Percentiles rank a stretch among this genome's conserved stretches.
Evolutionary conservation across 2,113 vertebrate genomes (phyloP).

Genomic region (Sinocyclocheilus grahami): DNA sequence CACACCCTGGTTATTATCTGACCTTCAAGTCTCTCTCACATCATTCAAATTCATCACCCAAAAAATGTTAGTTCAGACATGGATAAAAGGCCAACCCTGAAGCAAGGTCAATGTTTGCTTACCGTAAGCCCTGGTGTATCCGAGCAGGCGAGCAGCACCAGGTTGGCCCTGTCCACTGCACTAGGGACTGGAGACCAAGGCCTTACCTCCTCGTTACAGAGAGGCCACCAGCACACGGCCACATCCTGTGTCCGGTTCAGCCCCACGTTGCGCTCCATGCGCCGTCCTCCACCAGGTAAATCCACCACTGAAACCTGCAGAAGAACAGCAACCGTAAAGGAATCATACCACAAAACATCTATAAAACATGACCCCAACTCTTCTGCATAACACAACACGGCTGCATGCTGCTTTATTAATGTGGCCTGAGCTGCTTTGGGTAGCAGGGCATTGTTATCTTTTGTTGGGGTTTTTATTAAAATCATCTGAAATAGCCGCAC

Average conservation of each 20-base stretch:
- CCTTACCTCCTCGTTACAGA: slow-evolving; percentile 79
- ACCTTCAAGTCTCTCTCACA: slow-evolving; percentile 14
- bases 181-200: slow-evolving; percentile 85
- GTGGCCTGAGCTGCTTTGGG: neutral
- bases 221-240: slow-evolving; percentile 89
- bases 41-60: slow-evolving; percentile 3
- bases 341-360: neutral
- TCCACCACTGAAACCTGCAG: slow-evolving; percentile 84
- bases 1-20: slow-evolving; percentile 53
- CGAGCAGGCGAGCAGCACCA: slow-evolving; percentile 82
- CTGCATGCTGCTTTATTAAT: neutral
- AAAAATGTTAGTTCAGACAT: neutral
- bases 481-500: slow-evolving; percentile 21
- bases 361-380: slow-evolving; percentile 22
- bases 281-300: slow-evolving; percentile 74
- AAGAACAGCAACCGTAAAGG: neutral
- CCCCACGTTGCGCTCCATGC: slow-evolving; percentile 74
- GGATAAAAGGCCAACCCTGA: slow-evolving; percentile 25
- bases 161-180: slow-evolving; percentile 82
- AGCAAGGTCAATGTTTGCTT: slow-evolving; percentile 46
- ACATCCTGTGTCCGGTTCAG: slow-evolving; percentile 83
- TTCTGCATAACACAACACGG: slow-evolving; percentile 3
- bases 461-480: neutral
- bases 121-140: slow-evolving; percentile 85
- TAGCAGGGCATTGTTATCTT: slow-evolving; percentile 4